Evolutionary conservation across 2,888 invertebrate species (phyloP).

Genomic region (Sepiola atlantica): DNA sequence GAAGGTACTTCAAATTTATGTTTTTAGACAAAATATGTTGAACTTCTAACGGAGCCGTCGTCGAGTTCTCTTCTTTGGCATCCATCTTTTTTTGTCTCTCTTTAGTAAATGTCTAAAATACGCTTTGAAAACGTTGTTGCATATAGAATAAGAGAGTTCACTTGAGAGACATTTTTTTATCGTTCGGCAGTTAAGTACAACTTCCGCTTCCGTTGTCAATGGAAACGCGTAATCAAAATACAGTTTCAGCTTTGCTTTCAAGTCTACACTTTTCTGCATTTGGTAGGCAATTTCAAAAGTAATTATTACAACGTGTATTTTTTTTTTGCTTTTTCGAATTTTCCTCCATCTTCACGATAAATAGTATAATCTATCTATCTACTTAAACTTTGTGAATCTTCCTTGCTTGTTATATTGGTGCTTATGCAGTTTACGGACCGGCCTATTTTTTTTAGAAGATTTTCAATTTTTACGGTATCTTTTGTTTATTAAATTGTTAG

Average conservation of each 20-base stretch:
- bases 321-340: not conserved
- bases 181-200: not conserved
- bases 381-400: too few relatives aligned
- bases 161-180: not conserved
- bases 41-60: not conserved
- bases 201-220: slow-evolving; percentile 43
- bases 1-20: slow-evolving; percentile 24
- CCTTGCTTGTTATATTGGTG: too few relatives aligned
- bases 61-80: not conserved
- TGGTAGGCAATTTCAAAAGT: not conserved
- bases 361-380: too few relatives aligned
- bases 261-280: not conserved
- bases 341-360: not conserved
- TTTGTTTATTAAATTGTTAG: too few relatives aligned
- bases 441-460: too few relatives aligned
- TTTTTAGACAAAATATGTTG: slow-evolving; percentile 2
- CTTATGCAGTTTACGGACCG: too few relatives aligned
- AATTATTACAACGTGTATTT: not conserved
- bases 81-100: not conserved
- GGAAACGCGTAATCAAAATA: slow-evolving; percentile 37
- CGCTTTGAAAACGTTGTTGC: not conserved
- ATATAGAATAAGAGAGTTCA: not conserved
- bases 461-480: too few relatives aligned
- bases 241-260: not conserved
- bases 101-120: not conserved